Evolutionary conservation across 1,140 invertebrate species (phyloP).

Genomic region (Acromyrmex charruanus): DNA sequence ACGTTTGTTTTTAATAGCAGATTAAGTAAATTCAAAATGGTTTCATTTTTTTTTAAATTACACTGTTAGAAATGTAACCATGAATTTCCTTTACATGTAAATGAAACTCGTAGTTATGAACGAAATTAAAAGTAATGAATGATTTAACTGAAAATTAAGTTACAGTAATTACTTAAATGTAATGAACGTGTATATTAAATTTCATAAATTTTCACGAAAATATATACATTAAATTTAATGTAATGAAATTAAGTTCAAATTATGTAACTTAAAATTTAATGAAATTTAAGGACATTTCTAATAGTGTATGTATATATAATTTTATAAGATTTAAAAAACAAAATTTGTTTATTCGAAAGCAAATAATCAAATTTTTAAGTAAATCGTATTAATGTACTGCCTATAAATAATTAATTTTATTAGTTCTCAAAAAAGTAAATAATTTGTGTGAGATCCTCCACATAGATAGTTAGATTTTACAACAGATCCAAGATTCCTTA

Average conservation of each 20-base stretch:
- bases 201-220: too few relatives aligned
- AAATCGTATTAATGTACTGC: constrained; percentile 45
- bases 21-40: background rate
- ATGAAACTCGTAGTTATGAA: too few relatives aligned
- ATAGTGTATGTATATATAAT: background rate
- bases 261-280: too few relatives aligned
- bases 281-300: too few relatives aligned
- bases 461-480: background rate
- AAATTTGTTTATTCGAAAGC: background rate
- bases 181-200: too few relatives aligned
- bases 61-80: too few relatives aligned
- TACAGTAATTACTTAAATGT: too few relatives aligned
- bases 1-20: background rate
- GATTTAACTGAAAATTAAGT: too few relatives aligned
- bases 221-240: too few relatives aligned
- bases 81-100: too few relatives aligned
- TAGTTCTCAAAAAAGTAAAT: constrained; percentile 45
- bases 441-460: constrained; percentile 25
- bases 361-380: constrained; percentile 8
- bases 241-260: too few relatives aligned
- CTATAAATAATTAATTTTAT: constrained; percentile 51
- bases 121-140: too few relatives aligned
- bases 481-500: background rate
- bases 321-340: constrained; percentile 2
- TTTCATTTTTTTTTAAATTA: background rate